phyloP scores from a whole-genome alignment of 2,113 vertebrate genomes.

The Neoarius graeffei region DNA sequence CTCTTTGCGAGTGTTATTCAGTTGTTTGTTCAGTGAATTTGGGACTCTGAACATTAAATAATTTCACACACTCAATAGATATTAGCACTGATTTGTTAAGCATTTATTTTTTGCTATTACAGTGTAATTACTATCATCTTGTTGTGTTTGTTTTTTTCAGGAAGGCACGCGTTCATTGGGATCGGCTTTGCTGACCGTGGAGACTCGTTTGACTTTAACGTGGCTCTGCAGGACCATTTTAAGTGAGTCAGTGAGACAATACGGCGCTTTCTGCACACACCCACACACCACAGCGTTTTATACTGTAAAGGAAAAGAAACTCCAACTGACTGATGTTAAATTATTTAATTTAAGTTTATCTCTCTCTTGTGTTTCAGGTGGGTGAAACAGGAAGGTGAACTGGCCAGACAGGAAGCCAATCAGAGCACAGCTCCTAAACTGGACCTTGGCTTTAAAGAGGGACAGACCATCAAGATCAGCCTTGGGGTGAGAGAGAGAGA shows the following conservation, averaged over 20 bases:
- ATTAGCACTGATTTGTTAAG: not conserved
- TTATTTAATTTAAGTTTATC: too few relatives aligned
- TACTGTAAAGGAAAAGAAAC: not conserved
- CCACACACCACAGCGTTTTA: not conserved
- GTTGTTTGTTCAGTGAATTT: not conserved
- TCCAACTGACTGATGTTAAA: not conserved
- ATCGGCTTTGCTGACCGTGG: slow-evolving; percentile 91
- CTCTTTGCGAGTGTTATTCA: too few relatives aligned
- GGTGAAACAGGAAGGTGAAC: slow-evolving; percentile 92
- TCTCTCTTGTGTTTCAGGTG: slow-evolving; percentile 71
- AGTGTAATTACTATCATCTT: not conserved
- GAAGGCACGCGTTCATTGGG: slow-evolving; percentile 92
- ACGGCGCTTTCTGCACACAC: not conserved
- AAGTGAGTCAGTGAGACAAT: slow-evolving; percentile 85
- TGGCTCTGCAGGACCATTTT: slow-evolving; percentile 95
- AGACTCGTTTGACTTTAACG: slow-evolving; percentile 97
- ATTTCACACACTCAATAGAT: too few relatives aligned
- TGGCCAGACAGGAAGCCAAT: slow-evolving; percentile 78
- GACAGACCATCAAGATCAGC: slow-evolving; percentile 95
- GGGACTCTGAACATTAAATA: too few relatives aligned
- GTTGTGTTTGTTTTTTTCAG: slow-evolving; percentile 62
- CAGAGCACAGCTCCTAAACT: slow-evolving; percentile 81
- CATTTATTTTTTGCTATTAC: not conserved
- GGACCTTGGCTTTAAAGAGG: slow-evolving; percentile 95
- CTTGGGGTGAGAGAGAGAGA: slow-evolving; percentile 81